These are phyloP conservation scores for Ancistrus triradiatus DNA, from an alignment of 2,113 vertebrate genomes.

Conservation along the genomic window DNA sequence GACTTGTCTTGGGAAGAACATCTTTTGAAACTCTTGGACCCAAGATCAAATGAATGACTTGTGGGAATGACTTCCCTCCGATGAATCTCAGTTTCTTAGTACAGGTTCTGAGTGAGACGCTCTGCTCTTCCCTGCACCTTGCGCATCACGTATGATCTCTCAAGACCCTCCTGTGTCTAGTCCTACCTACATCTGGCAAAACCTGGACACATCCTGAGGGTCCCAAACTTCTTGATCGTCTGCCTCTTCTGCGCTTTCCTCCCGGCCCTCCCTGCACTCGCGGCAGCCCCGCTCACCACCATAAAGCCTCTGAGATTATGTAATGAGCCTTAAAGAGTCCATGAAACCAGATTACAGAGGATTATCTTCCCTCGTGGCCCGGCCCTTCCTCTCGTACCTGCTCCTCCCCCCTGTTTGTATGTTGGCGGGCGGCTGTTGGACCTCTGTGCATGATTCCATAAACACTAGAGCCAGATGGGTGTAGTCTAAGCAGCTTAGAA, in stretches of 20 bases:
- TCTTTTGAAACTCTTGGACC: too few species aligned
- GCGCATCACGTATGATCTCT: too few species aligned
- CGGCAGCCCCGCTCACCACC: slow-evolving; percentile 48
- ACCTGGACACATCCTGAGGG: too few species aligned
- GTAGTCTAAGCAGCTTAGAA: slow-evolving; percentile 74
- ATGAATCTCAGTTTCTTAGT: too few species aligned
- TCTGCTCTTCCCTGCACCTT: too few species aligned
- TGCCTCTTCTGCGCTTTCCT: background rate
- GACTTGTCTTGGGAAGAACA: too few species aligned
- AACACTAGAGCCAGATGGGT: slow-evolving; percentile 76
- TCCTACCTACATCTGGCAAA: too few species aligned
- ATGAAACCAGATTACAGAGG: slow-evolving; percentile 65
- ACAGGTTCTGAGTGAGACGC: too few species aligned
- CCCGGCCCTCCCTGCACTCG: slow-evolving; percentile 50
- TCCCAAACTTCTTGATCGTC: background rate
- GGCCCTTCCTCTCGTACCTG: slow-evolving; percentile 41
- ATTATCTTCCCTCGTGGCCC: background rate
- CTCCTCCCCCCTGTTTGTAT: slow-evolving; percentile 29
- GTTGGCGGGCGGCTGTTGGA: slow-evolving; percentile 32
- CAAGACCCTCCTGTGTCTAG: too few species aligned
- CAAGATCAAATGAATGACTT: too few species aligned
- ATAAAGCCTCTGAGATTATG: slow-evolving; percentile 64
- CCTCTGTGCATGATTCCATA: slow-evolving; percentile 56
- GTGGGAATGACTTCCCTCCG: too few species aligned
- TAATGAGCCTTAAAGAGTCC: slow-evolving; percentile 70